Evolutionary conservation across 2,888 invertebrate genomes (phyloP).

Genomic region (Sinotaia quadrata): DNA sequence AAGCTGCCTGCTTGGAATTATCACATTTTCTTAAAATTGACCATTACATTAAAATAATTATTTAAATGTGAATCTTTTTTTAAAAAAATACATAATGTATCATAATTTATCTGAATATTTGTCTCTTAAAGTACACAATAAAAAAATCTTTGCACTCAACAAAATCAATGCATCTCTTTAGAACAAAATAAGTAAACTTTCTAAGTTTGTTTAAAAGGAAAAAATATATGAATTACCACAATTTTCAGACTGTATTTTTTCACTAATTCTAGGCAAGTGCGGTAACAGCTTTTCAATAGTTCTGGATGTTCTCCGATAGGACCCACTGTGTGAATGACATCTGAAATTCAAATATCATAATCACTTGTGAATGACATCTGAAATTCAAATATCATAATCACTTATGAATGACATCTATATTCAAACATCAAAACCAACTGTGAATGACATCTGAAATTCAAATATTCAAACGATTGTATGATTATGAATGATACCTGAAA

Average conservation of each 20-base stretch:
- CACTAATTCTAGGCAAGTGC: slow-evolving; percentile 77
- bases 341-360: slow-evolving; percentile 75
- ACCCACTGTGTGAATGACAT: slow-evolving; percentile 92
- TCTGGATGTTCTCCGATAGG: slow-evolving; percentile 82
- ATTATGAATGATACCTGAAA: slow-evolving; percentile 87
- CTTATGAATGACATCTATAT: slow-evolving; percentile 75
- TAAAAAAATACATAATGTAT: no score
- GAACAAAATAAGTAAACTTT: no score
- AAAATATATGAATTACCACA: slow-evolving; percentile 75
- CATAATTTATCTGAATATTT: no score
- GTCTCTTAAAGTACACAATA: neutral
- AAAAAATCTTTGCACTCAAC: neutral
- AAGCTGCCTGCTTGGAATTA: no score
- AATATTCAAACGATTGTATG: no score
- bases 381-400: slow-evolving; percentile 58
- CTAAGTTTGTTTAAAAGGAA: slow-evolving; percentile 17
- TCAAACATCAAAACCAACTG: neutral
- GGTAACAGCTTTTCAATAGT: slow-evolving; percentile 81
- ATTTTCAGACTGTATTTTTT: slow-evolving; percentile 75
- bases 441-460: slow-evolving; percentile 83
- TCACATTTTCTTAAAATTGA: no score
- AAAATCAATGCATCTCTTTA: neutral
- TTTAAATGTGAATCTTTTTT: no score
- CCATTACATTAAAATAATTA: no score
- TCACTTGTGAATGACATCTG: slow-evolving; percentile 86